Percentiles rank a stretch among this genome's conserved stretches.
phyloP scores from a whole-genome alignment of 2,113 vertebrate genomes.

The Syngnathus typhle region DNA sequence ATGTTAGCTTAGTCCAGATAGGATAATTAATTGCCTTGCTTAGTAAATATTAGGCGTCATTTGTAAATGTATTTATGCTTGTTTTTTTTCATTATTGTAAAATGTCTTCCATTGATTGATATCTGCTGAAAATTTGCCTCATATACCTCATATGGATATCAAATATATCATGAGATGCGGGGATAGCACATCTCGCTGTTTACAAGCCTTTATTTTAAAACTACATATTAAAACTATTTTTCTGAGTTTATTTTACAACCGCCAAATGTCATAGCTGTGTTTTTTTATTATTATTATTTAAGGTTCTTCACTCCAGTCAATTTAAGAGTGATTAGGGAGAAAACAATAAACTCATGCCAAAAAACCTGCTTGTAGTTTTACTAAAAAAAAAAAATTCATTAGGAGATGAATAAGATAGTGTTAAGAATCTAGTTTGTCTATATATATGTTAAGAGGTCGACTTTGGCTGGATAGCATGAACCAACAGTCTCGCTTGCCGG shows the following conservation, averaged over 20 bases:
- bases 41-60: slow-evolving; percentile 46
- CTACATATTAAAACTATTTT: slow-evolving; percentile 17
- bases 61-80: slow-evolving; percentile 42
- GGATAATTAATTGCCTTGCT: slow-evolving; percentile 43
- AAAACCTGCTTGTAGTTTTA: slow-evolving; percentile 6
- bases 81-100: slow-evolving; percentile 21
- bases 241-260: slow-evolving; percentile 47
- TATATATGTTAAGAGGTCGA: background rate
- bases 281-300: slow-evolving; percentile 55
- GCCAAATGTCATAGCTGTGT: slow-evolving; percentile 64
- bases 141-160: slow-evolving; percentile 76
- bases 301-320: slow-evolving; percentile 55
- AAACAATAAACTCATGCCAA: slow-evolving; percentile 40
- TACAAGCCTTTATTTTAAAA: slow-evolving; percentile 4
- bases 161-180: slow-evolving; percentile 45
- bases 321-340: slow-evolving; percentile 69
- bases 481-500: background rate
- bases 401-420: background rate
- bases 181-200: slow-evolving; percentile 1
- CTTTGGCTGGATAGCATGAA: background rate
- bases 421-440: background rate
- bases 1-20: slow-evolving; percentile 29
- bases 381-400: background rate
- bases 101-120: slow-evolving; percentile 75
- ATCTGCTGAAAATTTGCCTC: slow-evolving; percentile 47